These are phyloP conservation scores for Anarrhichthys ocellatus DNA, from an alignment of 2,113 vertebrate genomes.

Conservation along the genomic window DNA sequence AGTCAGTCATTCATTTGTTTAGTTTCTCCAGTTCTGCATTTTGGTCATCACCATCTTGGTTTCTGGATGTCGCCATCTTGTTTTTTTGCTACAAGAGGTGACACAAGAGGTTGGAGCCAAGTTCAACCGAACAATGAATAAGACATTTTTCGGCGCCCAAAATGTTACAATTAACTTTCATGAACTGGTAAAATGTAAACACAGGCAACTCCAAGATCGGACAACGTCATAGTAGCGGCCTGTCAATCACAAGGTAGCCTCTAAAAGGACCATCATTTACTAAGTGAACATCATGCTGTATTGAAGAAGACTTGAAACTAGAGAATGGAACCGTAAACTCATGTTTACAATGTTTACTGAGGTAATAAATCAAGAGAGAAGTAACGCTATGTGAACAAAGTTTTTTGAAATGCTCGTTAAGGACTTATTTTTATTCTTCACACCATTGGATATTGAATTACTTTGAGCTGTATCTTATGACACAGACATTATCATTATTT, in stretches of 20 bases:
- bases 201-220: too few relatives aligned
- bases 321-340: neutral
- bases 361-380: neutral
- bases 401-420: neutral
- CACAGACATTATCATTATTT: neutral
- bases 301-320: neutral
- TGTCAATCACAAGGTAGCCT: neutral
- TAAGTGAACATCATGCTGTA: neutral
- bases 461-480: neutral
- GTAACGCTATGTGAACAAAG: neutral
- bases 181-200: too few relatives aligned
- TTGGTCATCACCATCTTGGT: too few relatives aligned
- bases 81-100: too few relatives aligned
- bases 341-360: neutral
- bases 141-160: too few relatives aligned
- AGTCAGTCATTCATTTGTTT: too few relatives aligned
- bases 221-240: neutral
- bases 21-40: too few relatives aligned
- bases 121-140: too few relatives aligned
- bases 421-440: neutral
- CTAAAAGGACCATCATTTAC: neutral
- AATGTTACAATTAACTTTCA: too few relatives aligned
- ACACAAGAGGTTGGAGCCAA: too few relatives aligned
- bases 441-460: slow-evolving; percentile 1
- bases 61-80: too few relatives aligned